Evolutionary conservation across 2,113 vertebrate species (phyloP), one percentile per base, ranked within the genome.

Genomic region (Microcebus ravelobensis): DNA sequence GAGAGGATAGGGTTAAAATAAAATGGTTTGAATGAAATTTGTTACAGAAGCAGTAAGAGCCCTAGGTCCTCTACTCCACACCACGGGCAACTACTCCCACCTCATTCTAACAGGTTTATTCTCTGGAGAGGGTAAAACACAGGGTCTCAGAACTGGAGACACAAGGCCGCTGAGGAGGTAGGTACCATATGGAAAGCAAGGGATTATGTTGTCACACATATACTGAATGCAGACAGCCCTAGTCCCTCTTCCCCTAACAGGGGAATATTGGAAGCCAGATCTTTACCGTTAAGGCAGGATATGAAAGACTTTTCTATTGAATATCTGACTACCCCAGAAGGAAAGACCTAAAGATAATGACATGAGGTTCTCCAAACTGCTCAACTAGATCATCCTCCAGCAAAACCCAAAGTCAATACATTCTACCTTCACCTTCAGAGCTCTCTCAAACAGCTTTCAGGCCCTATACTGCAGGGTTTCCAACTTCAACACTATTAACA

Each of bases 341-440:
- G 36, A 93, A 90, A 97, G 71, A 90, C 50, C 31, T 90, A 96
- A 83, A 95, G 27, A 95, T 67, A 87, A 95, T 55, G 55, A 91
- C 25, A 86, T 11, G 23, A 94, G 50, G 25, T 90, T 96, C 21
- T 61, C 55, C 74, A 94, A 48, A 90, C 23, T 36, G 34, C 45
- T 87, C 36, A 96, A 86, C 27, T 74, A 96, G 68, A 93, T 94
- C 70, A 81, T 45, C 48, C 7, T 93, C 65, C 27, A 87, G 71
- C 14, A 27, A 96, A 90, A 85, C 10, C 21, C 34, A 67, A 73
- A 71, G 68, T 93, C 50, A 61, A 45, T 31, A 59, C 77, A 21
- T 90, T 82, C 85, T 5, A 42, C 57, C 39, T 4, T 11, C 3
- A 90, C n/a, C 31, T 74, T 83, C 36, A 92, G 63, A 77, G 61